A percentile compares a stretch with the other conserved stretches of the same genome.
Conservation (phyloP, 1,140 invertebrate genomes). For the Neoseiulus cucumeris region DNA sequence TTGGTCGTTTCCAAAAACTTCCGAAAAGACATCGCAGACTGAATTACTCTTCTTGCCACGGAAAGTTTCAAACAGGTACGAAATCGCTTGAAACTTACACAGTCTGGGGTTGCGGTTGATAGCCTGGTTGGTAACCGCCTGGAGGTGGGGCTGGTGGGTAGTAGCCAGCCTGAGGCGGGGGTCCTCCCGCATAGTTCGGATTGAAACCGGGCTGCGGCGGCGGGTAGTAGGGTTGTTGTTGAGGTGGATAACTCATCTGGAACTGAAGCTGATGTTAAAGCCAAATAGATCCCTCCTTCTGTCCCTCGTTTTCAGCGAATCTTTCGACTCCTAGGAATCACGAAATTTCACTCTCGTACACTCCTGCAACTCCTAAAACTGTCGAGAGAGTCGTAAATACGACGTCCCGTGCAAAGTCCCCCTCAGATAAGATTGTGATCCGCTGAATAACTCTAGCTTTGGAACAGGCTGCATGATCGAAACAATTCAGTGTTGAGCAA, state of each 20-base stretch:
- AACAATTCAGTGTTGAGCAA: no score
- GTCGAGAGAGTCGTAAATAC: no score
- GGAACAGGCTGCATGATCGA: no score
- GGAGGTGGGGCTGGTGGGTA: neutral
- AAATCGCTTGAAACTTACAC: neutral
- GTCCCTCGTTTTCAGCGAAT: neutral
- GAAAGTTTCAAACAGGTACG: neutral
- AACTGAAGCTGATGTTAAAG: neutral
- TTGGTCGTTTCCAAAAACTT: neutral
- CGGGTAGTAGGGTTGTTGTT: neutral
- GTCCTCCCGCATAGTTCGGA: neutral
- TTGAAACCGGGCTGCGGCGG: neutral
- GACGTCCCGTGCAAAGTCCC: no score
- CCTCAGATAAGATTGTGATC: no score
- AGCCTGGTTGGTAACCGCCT: neutral
- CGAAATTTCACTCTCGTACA: neutral
- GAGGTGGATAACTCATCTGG: conserved; percentile 9
- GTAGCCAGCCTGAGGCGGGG: neutral
- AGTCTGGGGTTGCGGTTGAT: neutral
- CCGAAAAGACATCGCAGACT: neutral
- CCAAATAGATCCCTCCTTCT: neutral
- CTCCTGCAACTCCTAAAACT: no score
- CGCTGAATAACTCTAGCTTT: no score
- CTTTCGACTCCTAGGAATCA: neutral
- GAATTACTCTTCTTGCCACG: neutral